Evolutionary conservation across 2,888 invertebrate genomes (phyloP).

Genomic region (Hybos culiciformis): DNA sequence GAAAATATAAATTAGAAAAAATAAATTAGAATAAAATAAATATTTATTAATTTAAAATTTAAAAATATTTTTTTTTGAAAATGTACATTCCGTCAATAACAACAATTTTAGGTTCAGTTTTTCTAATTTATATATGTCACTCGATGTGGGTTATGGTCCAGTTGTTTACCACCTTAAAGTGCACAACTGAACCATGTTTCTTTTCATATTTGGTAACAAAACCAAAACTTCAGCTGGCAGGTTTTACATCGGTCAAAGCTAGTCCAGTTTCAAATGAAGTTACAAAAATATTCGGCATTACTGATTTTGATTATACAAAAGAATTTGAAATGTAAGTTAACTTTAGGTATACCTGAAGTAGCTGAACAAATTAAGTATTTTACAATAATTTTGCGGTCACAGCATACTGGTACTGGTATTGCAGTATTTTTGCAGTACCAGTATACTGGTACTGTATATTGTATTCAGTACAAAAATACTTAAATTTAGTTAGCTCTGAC

Average conservation of each 20-base stretch:
- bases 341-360: conserved; percentile 35
- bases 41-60: no score
- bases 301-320: conserved; percentile 52
- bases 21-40: no score
- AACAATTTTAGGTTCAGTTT: conserved; percentile 47
- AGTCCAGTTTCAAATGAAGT: conserved; percentile 44
- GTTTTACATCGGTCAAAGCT: conserved; percentile 51
- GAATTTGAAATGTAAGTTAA: conserved; percentile 41
- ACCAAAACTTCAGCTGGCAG: conserved; percentile 53
- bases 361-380: not conserved
- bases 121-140: conserved; percentile 54
- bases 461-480: no score
- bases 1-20: no score
- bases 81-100: conserved; percentile 42
- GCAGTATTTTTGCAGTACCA: no score
- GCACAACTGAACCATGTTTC: conserved; percentile 45
- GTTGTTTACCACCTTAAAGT: conserved; percentile 57
- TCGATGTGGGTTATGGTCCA: conserved; percentile 63
- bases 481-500: no score
- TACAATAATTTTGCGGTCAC: conserved; percentile 20
- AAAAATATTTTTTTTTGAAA: conserved; percentile 24
- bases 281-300: conserved; percentile 44
- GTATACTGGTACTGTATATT: no score
- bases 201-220: conserved; percentile 51
- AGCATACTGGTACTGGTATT: no score